Evolutionary conservation across 2,113 vertebrate genomes (phyloP), one percentile per base, ranked within the genome.

Genomic region (Rhodinocichla rosea): DNA sequence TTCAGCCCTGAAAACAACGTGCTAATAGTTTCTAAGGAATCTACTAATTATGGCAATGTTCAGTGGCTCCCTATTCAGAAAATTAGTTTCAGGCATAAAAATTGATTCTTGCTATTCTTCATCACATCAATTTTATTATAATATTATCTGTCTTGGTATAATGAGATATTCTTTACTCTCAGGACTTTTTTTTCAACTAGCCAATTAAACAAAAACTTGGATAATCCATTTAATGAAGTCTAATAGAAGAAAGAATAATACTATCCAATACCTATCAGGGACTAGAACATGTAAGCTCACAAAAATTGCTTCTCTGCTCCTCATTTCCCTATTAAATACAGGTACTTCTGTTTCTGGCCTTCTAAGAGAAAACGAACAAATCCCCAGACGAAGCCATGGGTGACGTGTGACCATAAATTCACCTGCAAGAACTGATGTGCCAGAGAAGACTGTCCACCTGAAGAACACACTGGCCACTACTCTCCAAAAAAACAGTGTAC

Each of bases 61-160:
- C 67, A 84, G 64, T 50, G 45, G 59, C 73, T 87, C n/a, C 26
- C 68, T 64, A 12, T 56, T 77, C 75, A 71, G 62, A 89, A 94
- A 94, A 92, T 92, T 62, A 78, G 21, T 87, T 90, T 37, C 42
- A 80, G 68, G 57, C 55, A 84, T 85, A 94, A 85, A 87, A 83
- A 78, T 77, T 33, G 53, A 70, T 74, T 95, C 70, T 87, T 84
- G 55, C 63, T 81, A 70, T 70, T 82, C 45, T 90, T 95, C 32
- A 56, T 49, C 39, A 55, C 73, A 90, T 89, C 75, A 33, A 21
- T 83, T 89, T 71, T 78, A 62, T 65, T 78, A 35, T 80, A 44
- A 87, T 83, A 35, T 52, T 40, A 69, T 50, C 64, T 76, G 21
- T 32, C 70, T 69, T 90, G 55, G 22, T 47, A 53, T 44, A 67